Evolutionary conservation across 2,888 invertebrate species (phyloP), one percentile per base, ranked within the genome.

Genomic region (Meloe dianella): DNA sequence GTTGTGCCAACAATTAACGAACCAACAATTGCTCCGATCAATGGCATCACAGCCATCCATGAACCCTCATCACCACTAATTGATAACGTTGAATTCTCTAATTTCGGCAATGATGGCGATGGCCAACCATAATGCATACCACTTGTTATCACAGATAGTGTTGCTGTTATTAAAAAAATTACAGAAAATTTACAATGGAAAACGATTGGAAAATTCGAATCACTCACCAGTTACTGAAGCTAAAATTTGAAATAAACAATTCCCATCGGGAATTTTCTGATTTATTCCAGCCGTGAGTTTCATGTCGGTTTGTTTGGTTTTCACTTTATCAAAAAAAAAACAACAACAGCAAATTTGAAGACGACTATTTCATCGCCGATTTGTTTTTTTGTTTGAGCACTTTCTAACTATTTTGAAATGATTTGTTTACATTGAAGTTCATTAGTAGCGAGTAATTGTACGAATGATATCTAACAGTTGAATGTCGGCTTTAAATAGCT

Each of bases 1-100:
- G 89, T 82, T 77, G 88, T 86, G 30, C 89, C 90, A 17, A 89
- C 87, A 20, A 88, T 83, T 4, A 89, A 79, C 9, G 89, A 89
- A 38, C 90, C 90, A 54, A 89, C 81, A 27, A 89, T 86, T 0
- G 89, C 89, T 72, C 90, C 90, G 60, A 90, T 83, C 70, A 90
- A 86, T 81, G 89, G 89, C 77, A 90, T 86, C 59, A 90, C 89
- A 1, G 88, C 89, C 79, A 89, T 86, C 88, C 88, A 88, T 74
- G 89, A 88, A 72, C 87, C 86, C 76, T 89, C 84, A 68, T 85
- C 85, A 27, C 80, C 68, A n/a, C 85, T 82, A 59, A 88, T 85
- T 51, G 71, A 75, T 10, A 78, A 65, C 2, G 73, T 63, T 24
- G 51, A 51, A 54, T 27, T 54, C 22, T 27, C 54, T 2, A 54